These are phyloP conservation scores for Girardinus metallicus DNA, from an alignment of 2,797 vertebrate genomes.

Conservation along the genomic window DNA sequence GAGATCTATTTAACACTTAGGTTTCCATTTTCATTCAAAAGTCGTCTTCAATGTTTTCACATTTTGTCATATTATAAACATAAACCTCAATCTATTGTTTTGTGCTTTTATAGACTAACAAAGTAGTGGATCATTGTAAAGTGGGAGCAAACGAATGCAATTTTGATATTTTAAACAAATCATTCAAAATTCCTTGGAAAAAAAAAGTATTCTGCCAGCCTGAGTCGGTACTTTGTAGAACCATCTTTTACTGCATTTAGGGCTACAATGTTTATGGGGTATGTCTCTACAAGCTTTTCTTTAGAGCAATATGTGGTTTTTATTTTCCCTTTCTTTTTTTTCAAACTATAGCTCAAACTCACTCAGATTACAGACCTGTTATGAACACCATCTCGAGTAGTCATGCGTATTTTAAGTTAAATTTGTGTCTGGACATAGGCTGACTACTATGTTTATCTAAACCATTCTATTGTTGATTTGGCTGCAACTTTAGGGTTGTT, in stretches of 20 bases:
- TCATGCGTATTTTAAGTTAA: background rate
- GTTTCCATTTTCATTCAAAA: background rate
- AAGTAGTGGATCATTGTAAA: background rate
- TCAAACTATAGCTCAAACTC: background rate
- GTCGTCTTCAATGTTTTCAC: background rate
- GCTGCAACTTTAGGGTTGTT: background rate
- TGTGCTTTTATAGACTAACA: background rate
- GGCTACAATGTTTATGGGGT: background rate
- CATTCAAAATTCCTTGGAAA: background rate
- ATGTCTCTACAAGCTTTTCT: background rate
- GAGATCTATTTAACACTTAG: slow-evolving; percentile 21
- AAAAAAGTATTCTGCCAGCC: background rate
- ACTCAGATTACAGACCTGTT: background rate
- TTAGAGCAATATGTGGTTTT: background rate
- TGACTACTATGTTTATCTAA: background rate
- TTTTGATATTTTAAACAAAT: background rate
- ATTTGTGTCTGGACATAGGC: background rate
- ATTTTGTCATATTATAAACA: background rate
- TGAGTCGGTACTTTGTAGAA: background rate
- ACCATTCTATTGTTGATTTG: background rate
- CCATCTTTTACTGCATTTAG: background rate
- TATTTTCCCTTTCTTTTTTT: background rate
- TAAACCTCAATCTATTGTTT: background rate
- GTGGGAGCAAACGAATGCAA: background rate
- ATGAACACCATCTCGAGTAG: background rate